phyloP scores from a whole-genome alignment of 2,113 vertebrate genomes.

The Hippocampus barbouri region DNA sequence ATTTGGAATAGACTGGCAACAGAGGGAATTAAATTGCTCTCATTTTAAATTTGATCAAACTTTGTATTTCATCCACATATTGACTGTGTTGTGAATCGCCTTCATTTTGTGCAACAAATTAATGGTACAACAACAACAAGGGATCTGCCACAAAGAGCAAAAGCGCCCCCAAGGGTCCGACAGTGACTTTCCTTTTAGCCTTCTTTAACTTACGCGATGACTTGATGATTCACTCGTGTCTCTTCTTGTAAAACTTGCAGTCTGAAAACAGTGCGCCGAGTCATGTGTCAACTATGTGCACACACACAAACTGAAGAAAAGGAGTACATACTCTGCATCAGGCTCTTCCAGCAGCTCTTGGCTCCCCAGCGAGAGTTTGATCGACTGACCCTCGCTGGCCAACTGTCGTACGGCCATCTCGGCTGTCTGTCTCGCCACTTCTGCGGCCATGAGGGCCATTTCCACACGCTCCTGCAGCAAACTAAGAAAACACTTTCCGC shows the following conservation, averaged over 20 bases:
- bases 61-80: background rate
- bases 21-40: background rate
- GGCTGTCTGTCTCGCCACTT: conserved; percentile 67
- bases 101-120: background rate
- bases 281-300: background rate
- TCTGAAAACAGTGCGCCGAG: conserved; percentile 48
- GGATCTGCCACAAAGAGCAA: background rate
- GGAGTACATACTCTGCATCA: conserved; percentile 47
- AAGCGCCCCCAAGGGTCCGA: background rate
- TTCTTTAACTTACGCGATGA: conserved; percentile 61
- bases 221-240: conserved; percentile 27
- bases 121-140: background rate
- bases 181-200: conserved; percentile 12
- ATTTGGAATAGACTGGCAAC: conserved; percentile 12
- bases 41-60: background rate
- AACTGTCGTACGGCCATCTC: conserved; percentile 68
- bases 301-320: background rate
- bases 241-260: conserved; percentile 45
- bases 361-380: conserved; percentile 61
- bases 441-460: conserved; percentile 65
- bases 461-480: conserved; percentile 60
- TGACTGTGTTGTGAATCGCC: background rate
- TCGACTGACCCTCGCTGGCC: conserved; percentile 53
- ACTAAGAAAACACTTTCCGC: conserved; percentile 22
- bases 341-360: conserved; percentile 57